phyloP scores from a whole-genome alignment of 2,888 invertebrate genomes.

The Calameuta pallipes region DNA sequence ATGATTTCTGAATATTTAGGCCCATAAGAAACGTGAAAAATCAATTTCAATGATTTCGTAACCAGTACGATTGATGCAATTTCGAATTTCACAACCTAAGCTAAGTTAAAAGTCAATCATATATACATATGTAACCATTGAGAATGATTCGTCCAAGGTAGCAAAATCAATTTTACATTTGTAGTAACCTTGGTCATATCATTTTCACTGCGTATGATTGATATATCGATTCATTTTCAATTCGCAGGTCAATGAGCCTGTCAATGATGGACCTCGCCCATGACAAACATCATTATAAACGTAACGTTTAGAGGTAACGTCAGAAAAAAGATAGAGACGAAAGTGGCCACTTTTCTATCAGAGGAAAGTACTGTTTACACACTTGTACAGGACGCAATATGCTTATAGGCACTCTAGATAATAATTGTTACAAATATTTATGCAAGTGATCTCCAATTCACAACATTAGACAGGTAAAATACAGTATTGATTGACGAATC shows the following conservation, averaged over 20 bases:
- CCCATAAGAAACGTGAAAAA: background rate
- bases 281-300: constrained; percentile 25
- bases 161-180: background rate
- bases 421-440: background rate
- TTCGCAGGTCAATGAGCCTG: constrained; percentile 45
- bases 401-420: background rate
- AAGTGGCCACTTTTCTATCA: background rate
- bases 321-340: background rate
- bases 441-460: background rate
- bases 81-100: background rate
- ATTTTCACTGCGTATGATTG: background rate
- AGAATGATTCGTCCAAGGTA: background rate
- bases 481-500: background rate
- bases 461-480: background rate
- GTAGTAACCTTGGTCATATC: background rate
- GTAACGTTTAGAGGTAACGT: constrained; percentile 10
- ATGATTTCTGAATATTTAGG: background rate
- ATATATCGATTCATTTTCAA: constrained; percentile 18
- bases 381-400: background rate
- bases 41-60: background rate
- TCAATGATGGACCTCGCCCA: constrained; percentile 41
- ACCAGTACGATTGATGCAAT: background rate
- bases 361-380: background rate
- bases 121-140: background rate
- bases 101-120: background rate